These are phyloP conservation scores for Seriola rivoliana DNA, from an alignment of 2,113 vertebrate species.

Conservation along the genomic window DNA sequence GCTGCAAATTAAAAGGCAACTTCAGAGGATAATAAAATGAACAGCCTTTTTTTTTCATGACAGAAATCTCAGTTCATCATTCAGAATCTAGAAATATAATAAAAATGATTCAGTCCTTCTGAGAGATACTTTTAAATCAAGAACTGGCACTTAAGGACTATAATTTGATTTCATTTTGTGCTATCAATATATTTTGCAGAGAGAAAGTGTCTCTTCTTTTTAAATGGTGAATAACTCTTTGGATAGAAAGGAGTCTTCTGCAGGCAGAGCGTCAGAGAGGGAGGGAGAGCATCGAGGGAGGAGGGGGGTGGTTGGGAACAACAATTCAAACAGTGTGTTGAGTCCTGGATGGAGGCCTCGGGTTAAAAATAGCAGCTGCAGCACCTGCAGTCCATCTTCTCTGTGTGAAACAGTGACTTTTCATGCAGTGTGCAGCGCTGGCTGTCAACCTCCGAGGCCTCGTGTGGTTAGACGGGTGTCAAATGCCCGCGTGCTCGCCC, in stretches of 20 bases:
- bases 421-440: slow-evolving; percentile 57
- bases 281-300: background rate
- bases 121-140: slow-evolving; percentile 6
- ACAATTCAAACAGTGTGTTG: slow-evolving; percentile 29
- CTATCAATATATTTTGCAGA: background rate
- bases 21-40: background rate
- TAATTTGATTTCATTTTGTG: background rate
- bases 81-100: background rate
- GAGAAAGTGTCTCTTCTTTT: background rate
- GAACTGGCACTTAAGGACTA: background rate
- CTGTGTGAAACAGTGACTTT: slow-evolving; percentile 58
- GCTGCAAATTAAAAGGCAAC: background rate
- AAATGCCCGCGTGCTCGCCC: slow-evolving; percentile 51
- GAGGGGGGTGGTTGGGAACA: background rate
- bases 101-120: background rate
- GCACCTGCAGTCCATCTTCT: slow-evolving; percentile 73
- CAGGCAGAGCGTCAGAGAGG: background rate
- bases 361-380: slow-evolving; percentile 72
- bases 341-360: slow-evolving; percentile 35
- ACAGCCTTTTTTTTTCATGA: background rate
- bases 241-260: background rate
- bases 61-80: background rate
- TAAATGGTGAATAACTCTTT: background rate
- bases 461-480: slow-evolving; percentile 70
- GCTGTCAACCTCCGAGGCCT: slow-evolving; percentile 65